Evolutionary conservation across 2,888 invertebrate genomes (phyloP).

Genomic region (Ectemnius lituratus): DNA sequence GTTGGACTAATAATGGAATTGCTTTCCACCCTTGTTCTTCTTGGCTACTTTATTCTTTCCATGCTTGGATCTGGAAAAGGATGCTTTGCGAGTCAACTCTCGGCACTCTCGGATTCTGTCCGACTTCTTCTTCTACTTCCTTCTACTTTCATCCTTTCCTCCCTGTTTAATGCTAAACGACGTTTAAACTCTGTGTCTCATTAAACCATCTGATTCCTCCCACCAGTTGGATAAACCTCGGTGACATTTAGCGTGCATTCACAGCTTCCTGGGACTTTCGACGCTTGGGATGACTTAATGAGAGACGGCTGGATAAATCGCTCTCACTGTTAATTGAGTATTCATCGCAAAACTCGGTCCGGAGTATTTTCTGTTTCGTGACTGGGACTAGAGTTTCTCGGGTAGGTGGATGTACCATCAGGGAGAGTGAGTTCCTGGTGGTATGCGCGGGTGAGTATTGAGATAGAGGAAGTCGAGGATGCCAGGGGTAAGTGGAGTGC

Average conservation of each 20-base stretch:
- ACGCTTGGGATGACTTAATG: conserved; percentile 8
- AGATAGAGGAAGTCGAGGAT: too few species aligned
- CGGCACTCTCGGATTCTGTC: neutral
- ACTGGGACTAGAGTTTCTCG: too few species aligned
- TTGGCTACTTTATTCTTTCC: conserved; percentile 17
- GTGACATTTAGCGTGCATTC: too few species aligned
- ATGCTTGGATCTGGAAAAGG: conserved; percentile 11
- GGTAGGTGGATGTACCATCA: too few species aligned
- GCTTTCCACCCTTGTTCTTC: neutral
- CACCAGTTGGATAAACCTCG: neutral
- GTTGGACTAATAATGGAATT: too few species aligned
- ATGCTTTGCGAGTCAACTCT: neutral
- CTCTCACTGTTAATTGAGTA: too few species aligned
- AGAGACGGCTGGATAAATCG: too few species aligned
- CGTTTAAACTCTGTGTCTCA: neutral
- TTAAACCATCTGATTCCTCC: neutral
- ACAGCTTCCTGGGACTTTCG: conserved; percentile 8
- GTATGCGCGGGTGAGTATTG: too few species aligned
- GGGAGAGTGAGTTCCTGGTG: too few species aligned
- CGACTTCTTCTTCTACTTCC: neutral
- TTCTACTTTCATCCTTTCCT: neutral
- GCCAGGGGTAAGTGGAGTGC: too few species aligned
- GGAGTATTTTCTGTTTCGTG: too few species aligned
- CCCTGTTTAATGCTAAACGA: neutral
- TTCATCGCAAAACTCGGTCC: too few species aligned